Percentiles rank a stretch among this genome's conserved stretches.
phyloP scores from a whole-genome alignment of 2,888 invertebrate genomes.

The Plemyria rubiginata region DNA sequence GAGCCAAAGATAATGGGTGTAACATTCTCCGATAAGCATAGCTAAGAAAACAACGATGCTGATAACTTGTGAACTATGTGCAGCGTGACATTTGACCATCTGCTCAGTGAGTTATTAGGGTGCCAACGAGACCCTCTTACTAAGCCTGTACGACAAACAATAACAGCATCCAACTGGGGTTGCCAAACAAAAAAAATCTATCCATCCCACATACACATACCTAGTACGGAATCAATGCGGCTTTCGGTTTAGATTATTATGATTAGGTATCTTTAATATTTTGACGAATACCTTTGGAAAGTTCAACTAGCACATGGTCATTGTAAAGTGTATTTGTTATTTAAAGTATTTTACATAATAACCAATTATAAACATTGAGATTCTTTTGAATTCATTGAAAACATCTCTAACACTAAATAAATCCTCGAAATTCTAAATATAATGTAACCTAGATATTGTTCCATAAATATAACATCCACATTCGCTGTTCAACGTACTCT shows the following conservation, averaged over 20 bases:
- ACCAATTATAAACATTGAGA: slow-evolving; percentile 18
- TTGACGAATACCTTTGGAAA: too few relatives aligned
- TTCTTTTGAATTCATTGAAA: slow-evolving; percentile 30
- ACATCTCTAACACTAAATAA: slow-evolving; percentile 7
- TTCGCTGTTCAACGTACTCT: slow-evolving; percentile 2
- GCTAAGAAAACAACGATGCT: slow-evolving; percentile 3
- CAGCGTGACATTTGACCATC: slow-evolving; percentile 1
- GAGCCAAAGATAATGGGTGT: slow-evolving; percentile 2
- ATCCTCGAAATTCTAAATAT: neutral
- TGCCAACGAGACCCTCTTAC: too few relatives aligned
- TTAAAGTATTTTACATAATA: too few relatives aligned
- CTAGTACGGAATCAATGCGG: too few relatives aligned
- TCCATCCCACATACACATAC: too few relatives aligned
- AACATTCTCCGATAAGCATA: slow-evolving; percentile 5
- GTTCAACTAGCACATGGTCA: too few relatives aligned
- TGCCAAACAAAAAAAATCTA: too few relatives aligned
- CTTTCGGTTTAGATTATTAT: too few relatives aligned
- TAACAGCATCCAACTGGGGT: too few relatives aligned
- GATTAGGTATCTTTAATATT: too few relatives aligned
- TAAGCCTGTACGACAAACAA: too few relatives aligned
- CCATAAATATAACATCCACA: slow-evolving; percentile 1
- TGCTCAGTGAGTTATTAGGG: neutral
- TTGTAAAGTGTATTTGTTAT: too few relatives aligned
- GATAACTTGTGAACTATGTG: slow-evolving; percentile 13
- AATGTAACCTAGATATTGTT: slow-evolving; percentile 2